These are phyloP conservation scores for Arrhamphus sclerolepis DNA, from an alignment of 2,797 vertebrate genomes.

Conservation along the genomic window DNA sequence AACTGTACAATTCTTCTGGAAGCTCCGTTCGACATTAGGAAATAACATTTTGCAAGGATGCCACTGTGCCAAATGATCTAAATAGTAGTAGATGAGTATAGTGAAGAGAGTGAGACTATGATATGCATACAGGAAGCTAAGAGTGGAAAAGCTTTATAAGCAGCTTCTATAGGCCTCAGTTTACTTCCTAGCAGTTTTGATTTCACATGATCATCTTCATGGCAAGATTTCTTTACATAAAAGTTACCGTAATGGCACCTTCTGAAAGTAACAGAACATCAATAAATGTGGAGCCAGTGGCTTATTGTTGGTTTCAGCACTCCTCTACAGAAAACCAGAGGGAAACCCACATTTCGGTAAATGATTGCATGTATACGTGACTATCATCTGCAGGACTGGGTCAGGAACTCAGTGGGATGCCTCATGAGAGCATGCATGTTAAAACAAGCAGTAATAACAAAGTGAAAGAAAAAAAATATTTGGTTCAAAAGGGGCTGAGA, in stretches of 20 bases:
- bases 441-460: background rate
- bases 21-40: too few species aligned
- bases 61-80: too few species aligned
- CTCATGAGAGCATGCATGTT: constrained; percentile 4
- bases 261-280: constrained; percentile 15
- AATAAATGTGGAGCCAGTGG: background rate
- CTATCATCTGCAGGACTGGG: constrained; percentile 17
- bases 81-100: too few species aligned
- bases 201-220: too few species aligned
- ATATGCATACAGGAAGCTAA: too few species aligned
- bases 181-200: too few species aligned
- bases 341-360: constrained; percentile 31
- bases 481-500: constrained; percentile 1
- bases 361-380: constrained; percentile 1
- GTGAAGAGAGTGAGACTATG: too few species aligned
- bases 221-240: too few species aligned
- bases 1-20: too few species aligned
- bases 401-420: background rate
- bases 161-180: too few species aligned
- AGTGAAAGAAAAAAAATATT: background rate
- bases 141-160: too few species aligned
- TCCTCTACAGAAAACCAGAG: constrained; percentile 22
- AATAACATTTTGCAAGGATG: too few species aligned
- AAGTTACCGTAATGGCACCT: background rate
- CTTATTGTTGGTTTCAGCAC: background rate